Evolutionary conservation across 2,888 invertebrate species (phyloP).

Genomic region (Himalopsyche anomala): DNA sequence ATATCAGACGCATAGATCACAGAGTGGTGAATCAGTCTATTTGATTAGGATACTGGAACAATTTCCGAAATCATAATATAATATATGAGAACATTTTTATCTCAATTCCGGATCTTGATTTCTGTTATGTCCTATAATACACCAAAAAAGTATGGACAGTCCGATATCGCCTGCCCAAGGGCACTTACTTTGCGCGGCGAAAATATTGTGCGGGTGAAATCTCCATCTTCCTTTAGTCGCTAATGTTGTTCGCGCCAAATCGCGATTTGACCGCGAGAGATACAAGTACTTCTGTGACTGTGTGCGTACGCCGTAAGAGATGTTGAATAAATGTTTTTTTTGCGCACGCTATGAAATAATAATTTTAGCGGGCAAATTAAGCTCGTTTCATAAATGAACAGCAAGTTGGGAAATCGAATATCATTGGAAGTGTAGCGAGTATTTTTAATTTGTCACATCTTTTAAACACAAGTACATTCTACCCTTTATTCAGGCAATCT

Average conservation of each 20-base stretch:
- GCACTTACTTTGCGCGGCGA: constrained; percentile 33
- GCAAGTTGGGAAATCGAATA: not conserved
- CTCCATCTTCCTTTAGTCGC: constrained; percentile 41
- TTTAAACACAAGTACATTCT: too few species aligned
- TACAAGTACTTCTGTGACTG: not conserved
- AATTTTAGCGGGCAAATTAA: not conserved
- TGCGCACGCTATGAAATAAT: not conserved
- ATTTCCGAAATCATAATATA: too few species aligned
- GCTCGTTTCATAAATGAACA: not conserved
- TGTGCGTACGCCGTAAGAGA: constrained; percentile 8
- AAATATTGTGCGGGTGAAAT: constrained; percentile 59
- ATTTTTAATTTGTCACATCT: too few species aligned
- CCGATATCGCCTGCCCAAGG: constrained; percentile 53
- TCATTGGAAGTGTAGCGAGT: not conserved
- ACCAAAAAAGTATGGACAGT: constrained; percentile 43
- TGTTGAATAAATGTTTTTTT: constrained; percentile 7
- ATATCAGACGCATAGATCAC: too few species aligned
- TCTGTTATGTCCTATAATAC: not conserved
- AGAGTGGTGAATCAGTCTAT: too few species aligned
- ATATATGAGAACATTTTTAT: not conserved
- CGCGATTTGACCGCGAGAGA: not conserved
- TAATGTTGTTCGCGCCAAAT: constrained; percentile 43
- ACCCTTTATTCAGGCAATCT: too few species aligned
- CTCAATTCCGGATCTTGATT: not conserved
- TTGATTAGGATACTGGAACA: too few species aligned